A percentile compares a stretch with the other conserved stretches of the same genome.
Evolutionary conservation across 1,140 invertebrate species (phyloP).

Genomic region (Euglossa dilemma): DNA sequence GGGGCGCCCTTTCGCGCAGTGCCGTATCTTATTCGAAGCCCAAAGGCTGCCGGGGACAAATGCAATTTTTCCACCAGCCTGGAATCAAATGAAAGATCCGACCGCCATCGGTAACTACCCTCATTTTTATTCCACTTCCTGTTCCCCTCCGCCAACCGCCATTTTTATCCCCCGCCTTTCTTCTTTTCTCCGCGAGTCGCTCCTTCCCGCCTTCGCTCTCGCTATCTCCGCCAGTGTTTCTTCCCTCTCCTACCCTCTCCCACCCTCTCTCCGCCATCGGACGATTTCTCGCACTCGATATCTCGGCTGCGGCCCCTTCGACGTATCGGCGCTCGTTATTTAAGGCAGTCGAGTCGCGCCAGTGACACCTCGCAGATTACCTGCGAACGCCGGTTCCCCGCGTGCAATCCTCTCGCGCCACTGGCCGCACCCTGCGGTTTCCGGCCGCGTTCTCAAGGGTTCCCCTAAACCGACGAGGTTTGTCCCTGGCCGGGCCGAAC

Average conservation of each 20-base stretch:
- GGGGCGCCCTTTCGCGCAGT: slow-evolving; percentile 62
- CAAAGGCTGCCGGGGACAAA: slow-evolving; percentile 72
- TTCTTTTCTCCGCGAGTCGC: background rate
- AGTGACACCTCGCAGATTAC: slow-evolving; percentile 41
- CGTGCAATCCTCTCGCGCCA: background rate
- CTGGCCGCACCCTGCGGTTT: slow-evolving; percentile 12
- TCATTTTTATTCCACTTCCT: slow-evolving; percentile 66
- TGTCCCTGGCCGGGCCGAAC: background rate
- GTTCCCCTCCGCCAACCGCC: too few species aligned
- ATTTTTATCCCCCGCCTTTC: background rate
- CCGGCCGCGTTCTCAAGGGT: background rate
- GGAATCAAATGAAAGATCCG: slow-evolving; percentile 75
- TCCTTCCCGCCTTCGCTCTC: background rate
- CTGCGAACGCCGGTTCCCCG: background rate
- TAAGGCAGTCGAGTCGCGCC: slow-evolving; percentile 22
- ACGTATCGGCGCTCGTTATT: slow-evolving; percentile 55
- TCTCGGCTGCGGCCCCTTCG: slow-evolving; percentile 8
- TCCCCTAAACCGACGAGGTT: background rate
- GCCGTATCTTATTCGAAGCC: slow-evolving; percentile 65
- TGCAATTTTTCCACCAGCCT: slow-evolving; percentile 71
- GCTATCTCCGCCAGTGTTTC: slow-evolving; percentile 17
- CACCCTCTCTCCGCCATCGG: background rate
- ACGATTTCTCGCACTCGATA: slow-evolving; percentile 15
- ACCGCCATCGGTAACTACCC: slow-evolving; percentile 70
- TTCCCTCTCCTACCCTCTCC: background rate